Evolutionary conservation across 2,888 invertebrate genomes (phyloP), one percentile per base, ranked within the genome.

Genomic region (Ectemnius cavifrons): DNA sequence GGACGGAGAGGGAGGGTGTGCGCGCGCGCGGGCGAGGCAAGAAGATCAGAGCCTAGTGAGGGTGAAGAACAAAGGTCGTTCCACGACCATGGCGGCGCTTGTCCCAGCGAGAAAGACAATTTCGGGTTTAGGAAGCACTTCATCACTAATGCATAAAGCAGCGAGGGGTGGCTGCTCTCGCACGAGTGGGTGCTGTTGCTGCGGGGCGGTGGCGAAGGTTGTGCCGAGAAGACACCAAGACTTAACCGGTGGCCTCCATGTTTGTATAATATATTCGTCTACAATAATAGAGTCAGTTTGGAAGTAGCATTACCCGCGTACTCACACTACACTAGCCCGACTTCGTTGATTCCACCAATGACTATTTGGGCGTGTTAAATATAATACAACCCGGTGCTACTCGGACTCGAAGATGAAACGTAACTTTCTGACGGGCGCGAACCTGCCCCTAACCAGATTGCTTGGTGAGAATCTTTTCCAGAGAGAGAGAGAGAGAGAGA

Each of bases 281-380:
- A 84, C 84, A 82, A 85, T 83, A 85, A 87, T 84, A 82, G 83
- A 86, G 87, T 86, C 83, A 85, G 84, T 87, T 83, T 79, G 80
- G 84, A 87, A 86, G 83, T 84, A 84, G 84, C 85, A 86, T 87
- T 87, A 85, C 83, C 79, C 82, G 84, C 5, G 37, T 8, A 37
- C 77, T 82, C 80, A 80, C 76, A 73, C 77, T 81, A 78, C 3
- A 23, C 75, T 76, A 67, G 70, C 68, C 77, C 71, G 75, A 73
- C 72, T 80, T 66, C 77, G 78, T 79, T 81, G 79, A 82, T 83
- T 81, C 80, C 78, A 77, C 73, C 62, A 81, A 84, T 81, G 84
- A 85, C 81, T 86, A 86, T 89, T 89, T 89, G 86, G 85, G 77
- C 84, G 81, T 77, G 78, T 82, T 86, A 87, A 89, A 89, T 89